Evolutionary conservation across 2,113 vertebrate genomes (phyloP), one percentile per base, ranked within the genome.

Genomic region (Pterophyllum scalare): DNA sequence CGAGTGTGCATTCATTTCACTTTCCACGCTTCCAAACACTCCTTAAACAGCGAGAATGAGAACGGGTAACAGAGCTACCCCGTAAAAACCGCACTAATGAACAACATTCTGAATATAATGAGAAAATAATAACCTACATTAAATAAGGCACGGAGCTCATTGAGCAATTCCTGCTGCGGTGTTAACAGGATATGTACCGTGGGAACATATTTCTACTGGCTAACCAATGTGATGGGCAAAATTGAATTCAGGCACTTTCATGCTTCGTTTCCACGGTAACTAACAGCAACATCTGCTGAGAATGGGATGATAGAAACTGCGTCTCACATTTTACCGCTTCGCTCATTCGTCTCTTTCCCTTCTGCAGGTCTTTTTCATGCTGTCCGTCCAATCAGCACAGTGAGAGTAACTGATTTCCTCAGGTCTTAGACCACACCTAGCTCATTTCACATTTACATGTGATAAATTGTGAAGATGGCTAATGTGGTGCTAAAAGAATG

Each of bases 181-280:
- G 7, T 59, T 13, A 59, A 49, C 20, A 61, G 65, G 4, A 59
- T 46, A 20, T 61, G 26, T 35, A 60, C 40, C 24, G 28, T 46
- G 65, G 57, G 17, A 59, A 33, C 28, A 28, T 0, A 33, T 75
- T 64, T 82, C 61, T 28, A 59, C 13, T 31, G 49, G 79, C 80
- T 58, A n/a, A 33, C 57, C 59, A 72, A 72, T 46, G 26, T 56
- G 15, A 64, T 17, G 26, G 72, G 17, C 35, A 49, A 56, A 77
- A 83, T 87, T 38, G 9, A 59, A 70, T 81, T 77, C 20, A 13
- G 74, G 74, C 46, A 80, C 80, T 13, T 75, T 67, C 52, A 83
- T 40, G 67, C 59, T 31, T 35, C 13, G 54, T 88, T 85, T 88
- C 81, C 83, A 81, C 40, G n/a, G 88, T 20, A 87, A 87, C 81